Evolutionary conservation across 2,888 invertebrate genomes (phyloP).

Genomic region (Drosophila percnosoma): DNA sequence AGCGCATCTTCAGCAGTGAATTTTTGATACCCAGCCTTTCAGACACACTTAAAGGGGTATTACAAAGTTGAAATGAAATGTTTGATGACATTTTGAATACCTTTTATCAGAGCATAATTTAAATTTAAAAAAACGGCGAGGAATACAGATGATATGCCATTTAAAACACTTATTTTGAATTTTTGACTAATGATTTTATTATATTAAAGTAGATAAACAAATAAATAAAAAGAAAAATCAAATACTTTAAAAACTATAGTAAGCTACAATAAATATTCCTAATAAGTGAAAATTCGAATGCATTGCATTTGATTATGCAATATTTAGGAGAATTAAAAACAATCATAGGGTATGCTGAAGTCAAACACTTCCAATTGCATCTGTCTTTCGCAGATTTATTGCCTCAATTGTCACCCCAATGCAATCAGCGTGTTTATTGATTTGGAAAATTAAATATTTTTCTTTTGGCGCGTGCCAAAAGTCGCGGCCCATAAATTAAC

Average conservation of each 20-base stretch:
- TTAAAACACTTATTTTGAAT: neutral
- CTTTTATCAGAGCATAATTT: neutral
- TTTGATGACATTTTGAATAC: neutral
- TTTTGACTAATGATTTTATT: neutral
- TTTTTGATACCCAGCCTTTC: constrained; percentile 17
- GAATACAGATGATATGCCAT: neutral
- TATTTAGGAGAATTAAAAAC: neutral
- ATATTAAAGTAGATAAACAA: neutral
- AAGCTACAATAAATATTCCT: neutral
- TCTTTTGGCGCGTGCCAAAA: constrained; percentile 65
- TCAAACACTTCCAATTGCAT: constrained; percentile 1
- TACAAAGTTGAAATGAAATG: too few species aligned
- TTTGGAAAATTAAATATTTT: constrained; percentile 80
- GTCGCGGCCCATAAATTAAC: constrained; percentile 69
- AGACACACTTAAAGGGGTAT: neutral
- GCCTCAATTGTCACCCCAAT: constrained; percentile 75
- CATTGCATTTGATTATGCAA: neutral
- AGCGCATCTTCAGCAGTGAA: constrained; percentile 14
- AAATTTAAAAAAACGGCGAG: neutral
- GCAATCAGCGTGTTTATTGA: constrained; percentile 81
- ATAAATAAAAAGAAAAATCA: neutral
- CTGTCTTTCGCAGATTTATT: constrained; percentile 68
- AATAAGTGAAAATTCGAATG: neutral
- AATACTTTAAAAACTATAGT: neutral
- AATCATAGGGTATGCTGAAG: constrained; percentile 12